Base-by-base conservation (phyloP, 1,140 invertebrate species). In the Pectinophora gossypiella region DNA sequence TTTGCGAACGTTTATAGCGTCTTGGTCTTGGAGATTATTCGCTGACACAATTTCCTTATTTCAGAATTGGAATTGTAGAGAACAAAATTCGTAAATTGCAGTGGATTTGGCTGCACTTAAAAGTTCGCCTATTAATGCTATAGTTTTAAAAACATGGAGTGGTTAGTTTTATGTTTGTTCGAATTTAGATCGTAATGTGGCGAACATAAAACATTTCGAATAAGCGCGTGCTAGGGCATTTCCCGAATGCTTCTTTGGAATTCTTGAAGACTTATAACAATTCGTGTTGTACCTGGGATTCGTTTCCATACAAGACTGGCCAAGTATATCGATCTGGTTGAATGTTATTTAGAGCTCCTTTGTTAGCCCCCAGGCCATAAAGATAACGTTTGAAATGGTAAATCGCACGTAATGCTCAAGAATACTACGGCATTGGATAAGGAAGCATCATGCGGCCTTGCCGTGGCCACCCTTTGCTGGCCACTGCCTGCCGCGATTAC, bases 331-430 rank as follows among this genome's bases (percentile, higher is more conserved):
- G 75, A 83, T 80, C 71, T 73, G 48, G 51, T 69, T 57, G 44
- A 62, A 48, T 58, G 54, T 66, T 71, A 74, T 72, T 73, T 64
- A 70, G 61, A 71, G 68, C 58, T 62, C 64, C 62, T 73, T 79
- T 75, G 70, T 76, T 69, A 70, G 58, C 61, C 60, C 55, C 60
- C 60, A 75, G 76, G 74, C 68, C 68, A 81, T 84, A 77, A n/a
- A 68, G 77, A 84, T 84, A 81, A 81, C 64, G 59, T 38, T 68
- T 55, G 42, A 67, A 80, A 78, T 71, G 67, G 65, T 76, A 72
- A 74, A 82, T 82, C 68, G 76, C 75, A 80, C 69, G 71, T 81
- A 75, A 78, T 72, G 71, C 72, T 72, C 68, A 76, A 72, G 67
- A 73, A 72, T 70, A 65, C 67, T 62, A 69, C 54, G 51, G 56